Conservation (phyloP, 2,113 vertebrate species). For the Guaruba guarouba region DNA sequence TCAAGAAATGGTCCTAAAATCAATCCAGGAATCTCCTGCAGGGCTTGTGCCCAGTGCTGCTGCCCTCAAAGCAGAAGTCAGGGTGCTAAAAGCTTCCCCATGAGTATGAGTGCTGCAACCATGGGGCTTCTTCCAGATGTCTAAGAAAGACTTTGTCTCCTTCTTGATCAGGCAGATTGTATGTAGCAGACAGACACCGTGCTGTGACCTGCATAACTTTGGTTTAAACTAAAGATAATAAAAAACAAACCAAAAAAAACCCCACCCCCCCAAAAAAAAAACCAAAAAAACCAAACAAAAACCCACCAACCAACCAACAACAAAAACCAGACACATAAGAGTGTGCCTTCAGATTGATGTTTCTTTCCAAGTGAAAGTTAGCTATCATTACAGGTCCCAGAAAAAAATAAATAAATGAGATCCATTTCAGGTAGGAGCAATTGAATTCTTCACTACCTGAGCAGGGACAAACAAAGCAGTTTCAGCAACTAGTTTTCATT, state of each 20-base stretch:
- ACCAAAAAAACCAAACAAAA: no score
- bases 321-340: neutral
- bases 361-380: neutral
- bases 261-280: no score
- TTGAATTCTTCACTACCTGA: neutral
- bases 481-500: neutral
- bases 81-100: neutral
- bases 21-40: neutral
- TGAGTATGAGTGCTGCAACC: neutral
- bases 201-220: neutral
- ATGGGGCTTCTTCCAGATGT: neutral
- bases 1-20: neutral
- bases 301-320: no score
- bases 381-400: neutral
- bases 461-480: neutral
- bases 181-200: neutral
- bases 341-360: neutral
- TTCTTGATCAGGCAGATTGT: neutral
- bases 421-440: neutral
- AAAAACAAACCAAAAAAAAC: neutral
- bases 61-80: neutral
- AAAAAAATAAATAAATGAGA: neutral
- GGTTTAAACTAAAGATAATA: neutral
- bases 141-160: neutral
- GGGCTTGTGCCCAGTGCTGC: neutral